Evolutionary conservation across 2,113 vertebrate genomes (phyloP).

Genomic region (Toxostoma redivivum): DNA sequence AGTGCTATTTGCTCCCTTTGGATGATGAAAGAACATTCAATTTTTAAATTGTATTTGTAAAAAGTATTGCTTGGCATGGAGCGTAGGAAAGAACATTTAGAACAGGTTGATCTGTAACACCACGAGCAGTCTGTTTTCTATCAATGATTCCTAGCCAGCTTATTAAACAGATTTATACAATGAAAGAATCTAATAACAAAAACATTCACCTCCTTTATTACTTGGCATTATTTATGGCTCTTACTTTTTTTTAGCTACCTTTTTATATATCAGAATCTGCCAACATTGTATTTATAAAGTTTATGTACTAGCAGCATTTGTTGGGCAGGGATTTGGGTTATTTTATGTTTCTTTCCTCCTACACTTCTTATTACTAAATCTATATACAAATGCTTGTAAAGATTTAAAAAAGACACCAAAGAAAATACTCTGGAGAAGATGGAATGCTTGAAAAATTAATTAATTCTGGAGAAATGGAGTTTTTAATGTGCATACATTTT

Average conservation of each 20-base stretch:
- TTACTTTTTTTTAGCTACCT: constrained; percentile 73
- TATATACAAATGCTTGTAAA: constrained; percentile 12
- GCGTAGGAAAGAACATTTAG: constrained; percentile 67
- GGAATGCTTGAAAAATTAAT: background rate
- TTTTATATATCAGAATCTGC: constrained; percentile 73
- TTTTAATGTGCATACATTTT: background rate
- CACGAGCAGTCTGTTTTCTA: constrained; percentile 81
- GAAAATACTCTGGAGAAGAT: background rate
- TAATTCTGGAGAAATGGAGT: background rate
- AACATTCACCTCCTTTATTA: constrained; percentile 83
- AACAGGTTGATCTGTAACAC: constrained; percentile 77
- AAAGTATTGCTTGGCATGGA: constrained; percentile 71
- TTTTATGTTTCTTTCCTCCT: constrained; percentile 21
- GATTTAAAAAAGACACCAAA: background rate
- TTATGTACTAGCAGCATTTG: constrained; percentile 68
- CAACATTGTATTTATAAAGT: constrained; percentile 74
- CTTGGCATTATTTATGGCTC: constrained; percentile 80
- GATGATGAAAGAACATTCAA: constrained; percentile 72
- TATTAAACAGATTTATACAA: constrained; percentile 87
- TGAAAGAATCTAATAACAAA: constrained; percentile 84
- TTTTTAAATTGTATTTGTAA: constrained; percentile 75
- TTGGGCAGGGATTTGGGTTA: constrained; percentile 42
- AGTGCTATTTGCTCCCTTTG: constrained; percentile 63
- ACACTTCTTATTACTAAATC: background rate
- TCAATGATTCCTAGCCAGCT: constrained; percentile 78